Conservation (phyloP, 2,797 vertebrate species). For the Melanotaenia parkinsoni region DNA sequence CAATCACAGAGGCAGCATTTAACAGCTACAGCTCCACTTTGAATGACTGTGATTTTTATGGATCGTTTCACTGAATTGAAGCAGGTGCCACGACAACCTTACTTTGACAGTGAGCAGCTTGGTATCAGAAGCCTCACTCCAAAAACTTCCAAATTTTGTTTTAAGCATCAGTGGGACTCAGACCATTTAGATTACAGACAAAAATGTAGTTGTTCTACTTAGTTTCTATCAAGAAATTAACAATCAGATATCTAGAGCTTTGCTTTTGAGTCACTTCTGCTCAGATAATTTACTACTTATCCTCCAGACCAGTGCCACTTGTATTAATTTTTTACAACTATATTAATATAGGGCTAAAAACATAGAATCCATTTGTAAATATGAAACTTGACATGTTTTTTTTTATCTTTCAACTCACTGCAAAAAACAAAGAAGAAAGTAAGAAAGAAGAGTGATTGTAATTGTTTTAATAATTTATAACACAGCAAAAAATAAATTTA, state of each 20-base stretch:
- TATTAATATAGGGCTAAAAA: not conserved
- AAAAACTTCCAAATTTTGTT: not conserved
- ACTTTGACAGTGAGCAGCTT: not conserved
- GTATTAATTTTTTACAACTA: not conserved
- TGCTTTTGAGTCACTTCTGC: not conserved
- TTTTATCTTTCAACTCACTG: not conserved
- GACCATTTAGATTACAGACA: too few species aligned
- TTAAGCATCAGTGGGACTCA: too few species aligned
- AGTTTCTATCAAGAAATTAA: too few species aligned
- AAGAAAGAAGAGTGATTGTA: conserved; percentile 20
- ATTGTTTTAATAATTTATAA: conserved; percentile 70
- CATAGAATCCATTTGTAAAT: not conserved
- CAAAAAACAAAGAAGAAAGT: not conserved
- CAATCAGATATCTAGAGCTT: too few species aligned
- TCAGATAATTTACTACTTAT: not conserved
- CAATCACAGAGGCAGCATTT: not conserved
- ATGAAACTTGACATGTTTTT: not conserved
- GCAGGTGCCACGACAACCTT: not conserved
- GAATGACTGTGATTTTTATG: not conserved
- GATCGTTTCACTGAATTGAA: not conserved
- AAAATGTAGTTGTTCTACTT: too few species aligned
- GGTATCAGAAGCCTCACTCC: not conserved
- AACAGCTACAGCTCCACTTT: not conserved
- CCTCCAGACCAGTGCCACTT: not conserved
- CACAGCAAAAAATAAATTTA: conserved; percentile 53